Evolutionary conservation across 2,797 vertebrate genomes (phyloP), one percentile per base, ranked within the genome.

Genomic region (Somateria mollissima): DNA sequence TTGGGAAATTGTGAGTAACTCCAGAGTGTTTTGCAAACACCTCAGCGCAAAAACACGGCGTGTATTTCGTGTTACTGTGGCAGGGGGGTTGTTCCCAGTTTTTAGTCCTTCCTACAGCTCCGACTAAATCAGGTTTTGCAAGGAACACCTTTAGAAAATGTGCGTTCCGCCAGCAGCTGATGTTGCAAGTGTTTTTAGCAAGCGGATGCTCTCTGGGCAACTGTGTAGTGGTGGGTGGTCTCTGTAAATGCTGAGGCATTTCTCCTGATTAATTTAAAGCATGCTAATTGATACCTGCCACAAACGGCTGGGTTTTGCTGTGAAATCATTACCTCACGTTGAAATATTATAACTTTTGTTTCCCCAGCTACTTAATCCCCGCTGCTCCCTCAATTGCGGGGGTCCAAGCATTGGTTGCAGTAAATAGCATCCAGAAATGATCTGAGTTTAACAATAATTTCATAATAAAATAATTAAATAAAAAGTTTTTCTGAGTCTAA

Each of bases 1-100:
- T 19, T 87, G 75, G 71, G 87, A 91, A 93, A 80, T 58, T 4
- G 13, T 32, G 8, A 27, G 76, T 80, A 92, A 91, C 57, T 93
- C 84, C 57, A n/a, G 72, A 80, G 22, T 3, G 1, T 85, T 92
- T 91, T 91, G 72, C 69, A 89, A 87, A 87, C 6, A 2, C 11
- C 14, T 30, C 0, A 5, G 43, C 36, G n/a, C 53, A 92, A 73
- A 80, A 84, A 57, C 19, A 27, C 43, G 60, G 16, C 5, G 0
- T 41, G 15, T 45, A 34, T 80, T 91, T 92, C 1, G 0, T 37
- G 20, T 87, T 70, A 39, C 34, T 54, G 58, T 58, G 51, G 22
- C 11, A 1, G 34, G 36, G 49, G 22, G 25, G 86, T 86, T 43
- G 18, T 90, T 89, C n/a, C 4, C n/a, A 10, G 2, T 75, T 90